Conservation (phyloP, 2,888 invertebrate genomes). For the Drosophila mettleri region DNA sequence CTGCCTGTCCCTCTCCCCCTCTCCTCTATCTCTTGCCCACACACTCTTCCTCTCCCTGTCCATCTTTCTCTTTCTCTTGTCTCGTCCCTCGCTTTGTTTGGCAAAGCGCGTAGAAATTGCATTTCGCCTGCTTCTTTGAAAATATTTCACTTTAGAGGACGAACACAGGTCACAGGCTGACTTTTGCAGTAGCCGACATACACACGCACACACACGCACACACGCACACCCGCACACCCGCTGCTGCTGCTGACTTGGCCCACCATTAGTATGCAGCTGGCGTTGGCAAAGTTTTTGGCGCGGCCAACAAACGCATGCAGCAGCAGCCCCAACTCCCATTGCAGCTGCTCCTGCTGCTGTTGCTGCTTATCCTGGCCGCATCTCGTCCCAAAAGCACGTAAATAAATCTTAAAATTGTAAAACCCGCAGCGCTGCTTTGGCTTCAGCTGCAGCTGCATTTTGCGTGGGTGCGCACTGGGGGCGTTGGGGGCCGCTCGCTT, state of each 20-base stretch:
- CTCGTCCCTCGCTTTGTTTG: conserved; percentile 42
- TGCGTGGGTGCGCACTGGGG: conserved; percentile 3
- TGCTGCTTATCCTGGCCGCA: conserved; percentile 58
- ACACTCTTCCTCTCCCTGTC: too few species aligned
- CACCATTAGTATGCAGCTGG: conserved; percentile 74
- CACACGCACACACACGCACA: conserved; percentile 43
- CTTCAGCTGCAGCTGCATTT: conserved; percentile 42
- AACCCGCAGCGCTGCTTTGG: conserved; percentile 68
- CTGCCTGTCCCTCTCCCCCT: neutral
- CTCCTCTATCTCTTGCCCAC: neutral
- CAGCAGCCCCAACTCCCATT: neutral
- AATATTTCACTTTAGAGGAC: conserved; percentile 84
- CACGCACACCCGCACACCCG: conserved; percentile 17
- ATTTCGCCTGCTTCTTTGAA: conserved; percentile 66
- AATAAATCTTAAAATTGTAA: conserved; percentile 81
- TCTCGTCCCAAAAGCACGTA: conserved; percentile 78
- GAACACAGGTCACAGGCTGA: conserved; percentile 83
- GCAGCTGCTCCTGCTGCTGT: neutral
- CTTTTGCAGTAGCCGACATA: conserved; percentile 66
- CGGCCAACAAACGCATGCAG: conserved; percentile 75
- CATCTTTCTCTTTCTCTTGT: neutral
- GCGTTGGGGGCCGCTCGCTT: neutral
- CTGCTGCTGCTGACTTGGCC: neutral
- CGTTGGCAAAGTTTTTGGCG: conserved; percentile 75
- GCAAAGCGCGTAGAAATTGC: conserved; percentile 73